These are phyloP conservation scores for Lordiphosa stackelbergi DNA, from an alignment of 1,140 invertebrate genomes.

Conservation along the genomic window DNA sequence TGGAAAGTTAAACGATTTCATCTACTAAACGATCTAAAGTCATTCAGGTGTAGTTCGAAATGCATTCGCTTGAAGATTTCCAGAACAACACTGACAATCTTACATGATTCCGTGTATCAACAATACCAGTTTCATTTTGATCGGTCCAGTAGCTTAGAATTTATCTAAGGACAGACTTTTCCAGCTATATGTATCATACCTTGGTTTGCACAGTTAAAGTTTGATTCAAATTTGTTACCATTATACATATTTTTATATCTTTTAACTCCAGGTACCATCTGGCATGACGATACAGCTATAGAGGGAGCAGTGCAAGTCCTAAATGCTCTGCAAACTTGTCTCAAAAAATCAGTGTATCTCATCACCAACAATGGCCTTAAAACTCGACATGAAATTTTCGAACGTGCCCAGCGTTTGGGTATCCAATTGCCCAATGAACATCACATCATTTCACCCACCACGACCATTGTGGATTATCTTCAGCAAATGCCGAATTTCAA, in stretches of 20 bases:
- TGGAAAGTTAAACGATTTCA: too few species aligned
- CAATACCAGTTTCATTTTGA: too few species aligned
- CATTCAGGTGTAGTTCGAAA: too few species aligned
- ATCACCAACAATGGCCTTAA: conserved; percentile 97
- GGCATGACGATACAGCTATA: conserved; percentile 85
- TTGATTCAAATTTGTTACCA: too few species aligned
- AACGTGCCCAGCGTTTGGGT: conserved; percentile 87
- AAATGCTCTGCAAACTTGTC: conserved; percentile 81
- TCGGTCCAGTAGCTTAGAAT: too few species aligned
- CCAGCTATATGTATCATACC: too few species aligned
- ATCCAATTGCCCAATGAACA: conserved; percentile 84
- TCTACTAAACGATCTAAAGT: too few species aligned
- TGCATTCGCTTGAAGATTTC: too few species aligned
- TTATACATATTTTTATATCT: background rate
- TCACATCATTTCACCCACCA: conserved; percentile 91
- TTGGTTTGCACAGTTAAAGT: too few species aligned
- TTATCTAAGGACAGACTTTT: too few species aligned
- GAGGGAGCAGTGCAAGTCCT: conserved; percentile 85
- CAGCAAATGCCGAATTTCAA: conserved; percentile 82
- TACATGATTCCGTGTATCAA: too few species aligned
- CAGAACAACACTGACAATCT: too few species aligned
- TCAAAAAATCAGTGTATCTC: conserved; percentile 92
- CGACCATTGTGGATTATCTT: conserved; percentile 89
- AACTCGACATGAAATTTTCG: conserved; percentile 86
- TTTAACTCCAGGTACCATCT: conserved; percentile 84